Evolutionary conservation across 2,113 vertebrate genomes (phyloP).

Genomic region (Ploceus nigricollis): DNA sequence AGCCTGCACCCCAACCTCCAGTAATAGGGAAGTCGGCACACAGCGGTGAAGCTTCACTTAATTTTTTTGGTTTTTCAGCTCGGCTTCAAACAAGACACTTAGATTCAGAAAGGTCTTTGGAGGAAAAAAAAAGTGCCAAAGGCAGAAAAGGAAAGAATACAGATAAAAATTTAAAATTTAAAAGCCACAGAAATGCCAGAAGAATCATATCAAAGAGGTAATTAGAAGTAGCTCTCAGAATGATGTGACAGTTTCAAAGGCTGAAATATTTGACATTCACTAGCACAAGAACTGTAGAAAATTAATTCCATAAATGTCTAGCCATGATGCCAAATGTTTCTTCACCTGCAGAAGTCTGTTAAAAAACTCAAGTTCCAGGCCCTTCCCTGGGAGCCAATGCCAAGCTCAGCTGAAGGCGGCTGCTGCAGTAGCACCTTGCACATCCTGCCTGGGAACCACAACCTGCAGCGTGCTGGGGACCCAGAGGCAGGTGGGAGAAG

Average conservation of each 20-base stretch:
- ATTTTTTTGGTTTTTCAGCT: neutral
- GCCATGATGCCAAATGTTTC: neutral
- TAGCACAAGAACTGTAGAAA: neutral
- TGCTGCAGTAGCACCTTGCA: fast-evolving
- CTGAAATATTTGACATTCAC: slow-evolving; percentile 7
- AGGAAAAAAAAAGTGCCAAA: neutral
- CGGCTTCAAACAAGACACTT: neutral
- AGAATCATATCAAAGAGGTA: neutral
- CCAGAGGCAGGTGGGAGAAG: fast-evolving
- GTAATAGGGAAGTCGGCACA: neutral
- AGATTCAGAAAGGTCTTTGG: neutral
- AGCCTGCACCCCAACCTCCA: neutral
- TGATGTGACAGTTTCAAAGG: neutral
- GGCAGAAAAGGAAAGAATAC: neutral
- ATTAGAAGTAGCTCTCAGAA: neutral
- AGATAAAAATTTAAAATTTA: neutral
- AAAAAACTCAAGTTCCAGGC: neutral
- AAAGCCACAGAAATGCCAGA: neutral
- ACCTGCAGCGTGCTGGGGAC: neutral
- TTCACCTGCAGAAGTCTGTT: slow-evolving; percentile 10
- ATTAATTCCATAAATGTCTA: slow-evolving; percentile 1
- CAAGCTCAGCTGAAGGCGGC: neutral
- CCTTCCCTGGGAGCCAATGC: fast-evolving
- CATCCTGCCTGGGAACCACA: neutral
- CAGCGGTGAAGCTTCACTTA: neutral